phyloP scores from a whole-genome alignment of 2,113 vertebrate species.

The Tenebrosternarchus preto region DNA sequence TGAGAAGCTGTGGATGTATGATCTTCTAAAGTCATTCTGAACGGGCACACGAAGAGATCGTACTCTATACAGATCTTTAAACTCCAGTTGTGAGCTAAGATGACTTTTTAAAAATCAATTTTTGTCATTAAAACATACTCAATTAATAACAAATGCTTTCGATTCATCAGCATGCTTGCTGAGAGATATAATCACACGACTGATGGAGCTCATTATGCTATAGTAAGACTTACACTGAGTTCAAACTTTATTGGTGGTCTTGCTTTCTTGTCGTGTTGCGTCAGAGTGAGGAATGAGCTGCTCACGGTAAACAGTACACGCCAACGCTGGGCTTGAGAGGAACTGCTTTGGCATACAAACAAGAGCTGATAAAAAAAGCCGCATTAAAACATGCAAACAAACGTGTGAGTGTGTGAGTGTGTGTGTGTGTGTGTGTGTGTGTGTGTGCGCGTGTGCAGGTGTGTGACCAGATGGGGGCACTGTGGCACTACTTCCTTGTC shows the following conservation, averaged over 20 bases:
- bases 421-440: slow-evolving; percentile 13
- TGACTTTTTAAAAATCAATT: no score
- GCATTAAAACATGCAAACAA: neutral
- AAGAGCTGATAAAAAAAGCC: neutral
- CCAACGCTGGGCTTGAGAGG: no score
- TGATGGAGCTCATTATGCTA: slow-evolving; percentile 31
- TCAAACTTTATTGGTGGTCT: slow-evolving; percentile 19
- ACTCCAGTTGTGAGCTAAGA: no score
- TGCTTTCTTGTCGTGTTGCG: no score
- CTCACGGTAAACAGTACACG: no score
- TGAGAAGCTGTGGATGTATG: neutral
- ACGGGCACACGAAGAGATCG: neutral
- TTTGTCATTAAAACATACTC: neutral
- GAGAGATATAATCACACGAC: slow-evolving; percentile 24
- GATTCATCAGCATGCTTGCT: slow-evolving; percentile 14
- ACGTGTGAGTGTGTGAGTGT: neutral
- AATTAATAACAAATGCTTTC: slow-evolving; percentile 29
- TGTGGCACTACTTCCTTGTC: slow-evolving; percentile 32
- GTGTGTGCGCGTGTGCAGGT: slow-evolving; percentile 14
- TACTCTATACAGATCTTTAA: neutral
- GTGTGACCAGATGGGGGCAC: slow-evolving; percentile 42
- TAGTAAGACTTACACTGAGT: slow-evolving; percentile 11
- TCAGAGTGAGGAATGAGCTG: no score
- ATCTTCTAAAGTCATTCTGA: neutral
- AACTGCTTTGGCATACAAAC: no score